A percentile compares a stretch with the other conserved stretches of the same genome.
Evolutionary conservation across 2,113 vertebrate species (phyloP).

Genomic region (Heliornis fulica): DNA sequence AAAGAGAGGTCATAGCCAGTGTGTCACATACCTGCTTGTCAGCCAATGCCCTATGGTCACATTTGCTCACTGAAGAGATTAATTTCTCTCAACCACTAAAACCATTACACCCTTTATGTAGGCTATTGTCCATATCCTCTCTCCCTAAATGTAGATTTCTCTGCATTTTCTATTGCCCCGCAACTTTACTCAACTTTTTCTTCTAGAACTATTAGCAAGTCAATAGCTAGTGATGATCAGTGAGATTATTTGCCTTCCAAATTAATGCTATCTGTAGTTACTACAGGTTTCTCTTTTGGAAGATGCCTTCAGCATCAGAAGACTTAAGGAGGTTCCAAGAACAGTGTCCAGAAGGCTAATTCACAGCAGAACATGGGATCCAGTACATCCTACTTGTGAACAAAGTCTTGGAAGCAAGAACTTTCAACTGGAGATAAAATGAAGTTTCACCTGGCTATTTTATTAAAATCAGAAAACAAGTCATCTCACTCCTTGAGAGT

Average conservation of each 20-base stretch:
- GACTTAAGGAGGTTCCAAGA: neutral
- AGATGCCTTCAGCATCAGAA: neutral
- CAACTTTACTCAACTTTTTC: neutral
- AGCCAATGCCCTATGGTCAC: neutral
- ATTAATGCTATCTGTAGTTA: neutral
- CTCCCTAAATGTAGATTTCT: neutral
- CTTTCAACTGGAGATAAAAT: neutral
- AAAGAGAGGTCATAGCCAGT: neutral
- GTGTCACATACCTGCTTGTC: neutral
- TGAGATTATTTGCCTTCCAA: neutral
- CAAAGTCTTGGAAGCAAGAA: neutral
- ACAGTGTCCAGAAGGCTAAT: neutral
- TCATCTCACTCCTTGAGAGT: neutral
- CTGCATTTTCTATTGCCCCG: neutral
- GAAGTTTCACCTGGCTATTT: neutral
- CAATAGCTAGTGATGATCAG: neutral
- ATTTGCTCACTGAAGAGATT: neutral
- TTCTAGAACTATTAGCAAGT: neutral
- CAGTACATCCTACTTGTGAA: neutral
- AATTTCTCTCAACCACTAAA: neutral
- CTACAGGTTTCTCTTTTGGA: neutral
- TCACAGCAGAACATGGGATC: neutral
- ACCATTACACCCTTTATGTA: neutral
- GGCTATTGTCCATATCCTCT: neutral
- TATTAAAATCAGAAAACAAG: neutral